Evolutionary conservation across 2,888 invertebrate species (phyloP), one percentile per base, ranked within the genome.

Genomic region (Lithodes maja): DNA sequence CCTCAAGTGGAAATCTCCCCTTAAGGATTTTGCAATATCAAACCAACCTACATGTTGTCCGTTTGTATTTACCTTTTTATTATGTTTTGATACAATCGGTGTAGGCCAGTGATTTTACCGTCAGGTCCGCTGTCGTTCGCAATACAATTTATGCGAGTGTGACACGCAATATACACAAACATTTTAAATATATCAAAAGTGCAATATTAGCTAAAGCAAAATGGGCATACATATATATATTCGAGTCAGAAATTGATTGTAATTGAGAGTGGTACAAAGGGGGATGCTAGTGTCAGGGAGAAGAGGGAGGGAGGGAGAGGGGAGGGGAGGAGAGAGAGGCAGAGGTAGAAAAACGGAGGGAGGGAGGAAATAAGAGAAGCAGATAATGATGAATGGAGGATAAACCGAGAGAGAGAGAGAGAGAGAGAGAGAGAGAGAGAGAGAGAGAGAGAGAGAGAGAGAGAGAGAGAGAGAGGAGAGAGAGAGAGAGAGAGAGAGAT

Each of bases 161-260:
- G 61, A 61, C 61, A 61, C 12, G 61, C 61, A 61, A 61, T 61
- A 61, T 61, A 61, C 61, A 61, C 61, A 61, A 61, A 61, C 61
- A 61, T 61, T 61, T 33, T 61, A 61, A 61, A 61, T 61, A 61
- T 12, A 61, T 61, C 61, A 61, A 61, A 33, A 61, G 7, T 61
- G 61, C 61, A 61, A 61, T 61, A 61, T 61, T 61, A 61, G 61
- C 61, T 61, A 61, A 61, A 61, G 61, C 61, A 61, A 61, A 61
- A 61, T 61, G 61, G 61, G 61, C 61, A 61, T 61, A 61, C 61
- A 61, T 61, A 12, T 61, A 61, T 12, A 61, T 61, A 12, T 61
- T 7, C 61, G 61, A 7, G 61, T 61, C 61, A 61, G 61, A 61
- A 61, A 61, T 61, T 61, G 61, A 61, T 61, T 61, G 61, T 61